Conservation (phyloP, 2,888 invertebrate species). For the Lepidochitona cinerea region DNA sequence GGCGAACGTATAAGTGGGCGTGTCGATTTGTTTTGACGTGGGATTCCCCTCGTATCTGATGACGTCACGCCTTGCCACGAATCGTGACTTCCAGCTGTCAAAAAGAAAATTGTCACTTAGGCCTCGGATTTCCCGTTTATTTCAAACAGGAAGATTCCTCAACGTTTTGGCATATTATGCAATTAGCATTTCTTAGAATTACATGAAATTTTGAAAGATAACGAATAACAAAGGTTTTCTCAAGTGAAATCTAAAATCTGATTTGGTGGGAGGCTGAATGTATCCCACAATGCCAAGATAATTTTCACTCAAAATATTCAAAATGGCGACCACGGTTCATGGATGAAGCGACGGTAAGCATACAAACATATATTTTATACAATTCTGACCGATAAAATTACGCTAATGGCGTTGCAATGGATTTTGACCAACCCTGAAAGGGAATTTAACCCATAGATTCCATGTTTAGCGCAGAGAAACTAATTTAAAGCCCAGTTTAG, state of each 20-base stretch:
- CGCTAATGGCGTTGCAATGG: too few relatives aligned
- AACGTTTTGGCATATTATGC: too few relatives aligned
- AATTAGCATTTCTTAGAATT: too few relatives aligned
- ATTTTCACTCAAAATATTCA: neutral
- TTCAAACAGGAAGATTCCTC: neutral
- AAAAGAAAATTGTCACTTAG: neutral
- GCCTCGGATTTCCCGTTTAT: too few relatives aligned
- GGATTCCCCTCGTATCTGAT: neutral
- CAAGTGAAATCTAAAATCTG: neutral
- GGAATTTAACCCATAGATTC: too few relatives aligned
- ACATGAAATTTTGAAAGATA: too few relatives aligned
- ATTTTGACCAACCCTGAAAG: too few relatives aligned
- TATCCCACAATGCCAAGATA: neutral
- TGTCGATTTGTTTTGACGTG: neutral
- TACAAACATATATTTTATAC: neutral
- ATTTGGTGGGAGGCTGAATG: neutral
- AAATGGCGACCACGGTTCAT: neutral
- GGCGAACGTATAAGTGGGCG: neutral
- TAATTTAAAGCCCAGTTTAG: too few relatives aligned
- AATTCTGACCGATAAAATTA: neutral
- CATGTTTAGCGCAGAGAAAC: too few relatives aligned
- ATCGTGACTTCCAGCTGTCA: neutral
- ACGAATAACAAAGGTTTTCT: too few relatives aligned
- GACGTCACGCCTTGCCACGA: neutral
- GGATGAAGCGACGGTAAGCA: neutral